Evolutionary conservation across 2,113 vertebrate genomes (phyloP), one percentile per base, ranked within the genome.

Genomic region (Platysternon megacephalum): DNA sequence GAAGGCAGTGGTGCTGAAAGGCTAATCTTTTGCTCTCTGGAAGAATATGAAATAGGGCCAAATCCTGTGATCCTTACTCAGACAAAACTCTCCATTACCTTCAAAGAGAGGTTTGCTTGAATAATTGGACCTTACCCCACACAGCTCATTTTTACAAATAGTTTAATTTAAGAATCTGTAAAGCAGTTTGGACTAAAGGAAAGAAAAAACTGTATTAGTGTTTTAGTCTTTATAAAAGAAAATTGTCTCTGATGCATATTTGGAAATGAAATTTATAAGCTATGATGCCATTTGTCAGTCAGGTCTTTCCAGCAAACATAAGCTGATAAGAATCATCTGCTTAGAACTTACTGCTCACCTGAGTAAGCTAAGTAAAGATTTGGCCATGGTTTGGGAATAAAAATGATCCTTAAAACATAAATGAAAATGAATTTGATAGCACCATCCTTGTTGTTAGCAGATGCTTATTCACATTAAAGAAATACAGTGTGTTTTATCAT

Each of bases 1-100:
- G 82, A 82, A 51, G 83, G 22, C n/a, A 46, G 79, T 96, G 35
- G 44, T 17, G 11, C 72, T 94, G 68, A 94, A 96, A 92, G 53
- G 88, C 42, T 79, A 48, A 53, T n/a, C 91, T 87, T 51, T n/a
- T 79, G 80, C 65, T 78, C 74, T 78, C 74, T 28, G 85, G 68
- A 88, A 87, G 8, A 74, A 46, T 89, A 81, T 89, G 90, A 89
- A 89, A 81, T 4, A 51, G 48, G 76, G 28, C 56, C 82, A 82
- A 86, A 49, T 90, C 90, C 35, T 79, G 29, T 79, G 72, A n/a
- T 46, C 85, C 53, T 79, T 79, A 92, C 21, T 96, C 52, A 79
- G 72, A 35, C 44, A 90, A 89, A 95, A 87, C 88, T 80, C n/a
- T 2, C 48, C 46, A 55, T 32, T 74, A 87, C 5, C 24, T 76